Base-by-base conservation (phyloP, 2,797 vertebrate genomes). In the Chloroceryle amazona region DNA sequence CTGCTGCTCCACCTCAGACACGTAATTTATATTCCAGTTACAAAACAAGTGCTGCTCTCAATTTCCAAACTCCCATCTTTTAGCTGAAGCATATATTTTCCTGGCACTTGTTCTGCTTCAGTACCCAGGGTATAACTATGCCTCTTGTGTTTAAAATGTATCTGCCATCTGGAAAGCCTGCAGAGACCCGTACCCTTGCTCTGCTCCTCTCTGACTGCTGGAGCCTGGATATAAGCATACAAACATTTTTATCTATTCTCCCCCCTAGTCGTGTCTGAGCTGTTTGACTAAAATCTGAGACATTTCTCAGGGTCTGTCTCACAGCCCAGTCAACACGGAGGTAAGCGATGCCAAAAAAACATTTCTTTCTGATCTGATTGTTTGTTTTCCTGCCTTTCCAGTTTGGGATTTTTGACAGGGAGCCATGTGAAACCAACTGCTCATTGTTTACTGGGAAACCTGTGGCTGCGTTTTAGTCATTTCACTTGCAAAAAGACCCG, bases 301-400 rank as follows among this genome's bases (percentile, higher is more conserved):
- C 46, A 35, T 96, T 90, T 86, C 90, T 90, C 86, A 90, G 95
- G 97, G 96, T 90, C 98, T 98, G 97, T 98, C 97, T 94, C 97
- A 68, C 73, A 97, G 93, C 94, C 88, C 94, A 96, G 95, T 93
- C 96, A 94, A 93, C 89, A 93, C n/a, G 21, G 86, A 92, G 33
- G 25, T 71, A 86, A 79, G 2, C 0, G 0, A 66, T 96, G 96
- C 96, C 96, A 97, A 96, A 91, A 91, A 10, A 7, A 54, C 92
- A 65, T 95, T 96, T 93, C 88, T 93, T 90, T 86, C 92, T 74
- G 73, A 95, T 97, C 93, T 92, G 96, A 96, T 97, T 96, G 96
- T 96, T 97, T 97, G 94, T 97, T 97, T 97, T 96, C 86, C 70
- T 95, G 93, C 94, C 95, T 95, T 93, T 93, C 95, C 93, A 97